A percentile compares a stretch with the other conserved stretches of the same genome.
Conservation (phyloP, 2,888 invertebrate genomes). For the Andricus curvator region DNA sequence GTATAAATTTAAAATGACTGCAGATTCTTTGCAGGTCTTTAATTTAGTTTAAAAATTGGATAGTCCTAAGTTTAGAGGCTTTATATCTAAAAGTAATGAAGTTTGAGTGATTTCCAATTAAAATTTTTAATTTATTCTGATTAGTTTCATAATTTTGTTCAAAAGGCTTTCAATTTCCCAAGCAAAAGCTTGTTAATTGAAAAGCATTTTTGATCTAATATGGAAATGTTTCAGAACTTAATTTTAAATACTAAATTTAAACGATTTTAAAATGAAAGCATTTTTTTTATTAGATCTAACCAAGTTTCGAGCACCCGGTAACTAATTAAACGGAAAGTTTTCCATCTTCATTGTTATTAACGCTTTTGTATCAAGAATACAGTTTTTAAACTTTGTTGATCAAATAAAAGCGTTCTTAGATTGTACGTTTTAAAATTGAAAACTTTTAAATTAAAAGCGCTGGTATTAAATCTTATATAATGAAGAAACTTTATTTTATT, state of each 20-base stretch:
- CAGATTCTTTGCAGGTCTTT: background rate
- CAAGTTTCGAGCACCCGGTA: too few relatives aligned
- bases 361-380: background rate
- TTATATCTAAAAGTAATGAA: background rate
- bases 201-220: background rate
- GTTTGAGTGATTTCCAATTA: background rate
- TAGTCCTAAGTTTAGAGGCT: background rate
- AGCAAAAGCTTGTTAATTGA: background rate
- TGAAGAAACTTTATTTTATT: background rate
- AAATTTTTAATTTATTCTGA: background rate
- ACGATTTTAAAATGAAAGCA: too few relatives aligned
- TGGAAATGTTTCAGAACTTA: background rate
- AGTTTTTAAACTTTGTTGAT: background rate
- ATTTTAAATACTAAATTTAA: background rate
- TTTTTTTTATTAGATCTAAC: too few relatives aligned
- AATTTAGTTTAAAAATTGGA: too few relatives aligned
- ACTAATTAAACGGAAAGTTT: too few relatives aligned
- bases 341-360: background rate
- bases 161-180: background rate
- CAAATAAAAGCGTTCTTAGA: background rate
- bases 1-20: background rate
- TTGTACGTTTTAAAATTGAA: too few relatives aligned
- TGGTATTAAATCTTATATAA: slow-evolving; percentile 7
- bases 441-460: background rate
- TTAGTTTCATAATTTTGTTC: background rate